Evolutionary conservation across 2,888 invertebrate genomes (phyloP).

Genomic region (Steromphala cineraria): DNA sequence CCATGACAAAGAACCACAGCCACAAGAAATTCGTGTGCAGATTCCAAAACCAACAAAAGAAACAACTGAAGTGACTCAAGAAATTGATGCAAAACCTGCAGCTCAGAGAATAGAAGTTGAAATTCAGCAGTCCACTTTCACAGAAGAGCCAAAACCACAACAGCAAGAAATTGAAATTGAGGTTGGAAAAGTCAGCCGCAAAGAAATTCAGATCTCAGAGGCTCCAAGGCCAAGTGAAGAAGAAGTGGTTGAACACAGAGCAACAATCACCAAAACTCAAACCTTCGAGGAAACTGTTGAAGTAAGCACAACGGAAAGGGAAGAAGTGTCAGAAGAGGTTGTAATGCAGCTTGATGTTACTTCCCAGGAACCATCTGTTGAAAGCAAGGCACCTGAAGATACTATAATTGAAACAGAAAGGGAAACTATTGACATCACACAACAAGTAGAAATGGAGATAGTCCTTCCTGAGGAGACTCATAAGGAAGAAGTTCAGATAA

Average conservation of each 20-base stretch:
- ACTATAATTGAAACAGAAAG: slow-evolving; percentile 47
- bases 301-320: slow-evolving; percentile 48
- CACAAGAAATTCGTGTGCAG: slow-evolving; percentile 54
- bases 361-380: slow-evolving; percentile 38
- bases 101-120: slow-evolving; percentile 66
- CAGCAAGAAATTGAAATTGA: slow-evolving; percentile 59
- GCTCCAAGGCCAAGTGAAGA: slow-evolving; percentile 41
- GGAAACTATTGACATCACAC: slow-evolving; percentile 48
- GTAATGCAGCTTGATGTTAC: slow-evolving; percentile 32
- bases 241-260: slow-evolving; percentile 49
- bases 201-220: slow-evolving; percentile 36
- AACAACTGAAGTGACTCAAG: slow-evolving; percentile 41
- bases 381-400: slow-evolving; percentile 51
- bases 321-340: slow-evolving; percentile 46
- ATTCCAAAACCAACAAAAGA: slow-evolving; percentile 50
- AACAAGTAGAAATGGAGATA: slow-evolving; percentile 27
- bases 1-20: slow-evolving; percentile 51
- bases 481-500: slow-evolving; percentile 41
- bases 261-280: slow-evolving; percentile 49
- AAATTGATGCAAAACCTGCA: slow-evolving; percentile 46
- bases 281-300: slow-evolving; percentile 56
- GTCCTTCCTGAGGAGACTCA: slow-evolving; percentile 46
- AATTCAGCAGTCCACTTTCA: slow-evolving; percentile 61
- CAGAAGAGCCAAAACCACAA: slow-evolving; percentile 53
- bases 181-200: slow-evolving; percentile 46